Percentiles rank a stretch among this genome's conserved stretches.
Evolutionary conservation across 2,888 invertebrate species (phyloP).

Genomic region (Aproaerema taeniolella): DNA sequence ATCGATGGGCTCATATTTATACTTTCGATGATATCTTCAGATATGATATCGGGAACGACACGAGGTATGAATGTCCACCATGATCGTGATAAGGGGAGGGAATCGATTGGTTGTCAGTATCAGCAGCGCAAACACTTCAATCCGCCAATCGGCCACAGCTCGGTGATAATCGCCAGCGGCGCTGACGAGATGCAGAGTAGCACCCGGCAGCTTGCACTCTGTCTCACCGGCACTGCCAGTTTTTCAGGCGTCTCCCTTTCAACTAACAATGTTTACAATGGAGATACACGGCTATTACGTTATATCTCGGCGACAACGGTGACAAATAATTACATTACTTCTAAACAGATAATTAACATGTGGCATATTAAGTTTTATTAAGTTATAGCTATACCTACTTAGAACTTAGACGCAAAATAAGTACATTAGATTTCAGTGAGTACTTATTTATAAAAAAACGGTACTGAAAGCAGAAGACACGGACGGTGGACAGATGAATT

Average conservation of each 20-base stretch:
- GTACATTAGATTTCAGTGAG: too few relatives aligned
- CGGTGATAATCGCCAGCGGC: constrained; percentile 44
- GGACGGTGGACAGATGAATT: too few relatives aligned
- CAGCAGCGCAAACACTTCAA: constrained; percentile 69
- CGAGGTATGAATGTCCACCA: constrained; percentile 69
- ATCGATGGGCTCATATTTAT: constrained; percentile 76
- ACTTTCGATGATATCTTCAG: constrained; percentile 72
- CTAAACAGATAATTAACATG: too few relatives aligned
- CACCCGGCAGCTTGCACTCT: constrained; percentile 46
- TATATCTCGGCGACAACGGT: constrained; percentile 51
- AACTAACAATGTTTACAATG: constrained; percentile 53
- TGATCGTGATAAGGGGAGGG: constrained; percentile 68
- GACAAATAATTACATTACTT: constrained; percentile 46
- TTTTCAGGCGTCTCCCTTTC: constrained; percentile 44
- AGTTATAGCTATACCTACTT: too few relatives aligned
- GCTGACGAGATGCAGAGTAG: constrained; percentile 35
- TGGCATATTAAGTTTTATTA: too few relatives aligned
- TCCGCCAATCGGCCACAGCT: constrained; percentile 62
- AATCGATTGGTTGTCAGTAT: constrained; percentile 69
- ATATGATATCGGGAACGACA: constrained; percentile 70
- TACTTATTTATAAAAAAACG: too few relatives aligned
- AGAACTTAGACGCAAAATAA: too few relatives aligned
- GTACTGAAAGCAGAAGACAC: too few relatives aligned
- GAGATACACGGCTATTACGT: constrained; percentile 70
- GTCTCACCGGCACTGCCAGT: too few relatives aligned